Base-by-base conservation (phyloP, 2,888 invertebrate species). In the Apotomis turbidana region DNA sequence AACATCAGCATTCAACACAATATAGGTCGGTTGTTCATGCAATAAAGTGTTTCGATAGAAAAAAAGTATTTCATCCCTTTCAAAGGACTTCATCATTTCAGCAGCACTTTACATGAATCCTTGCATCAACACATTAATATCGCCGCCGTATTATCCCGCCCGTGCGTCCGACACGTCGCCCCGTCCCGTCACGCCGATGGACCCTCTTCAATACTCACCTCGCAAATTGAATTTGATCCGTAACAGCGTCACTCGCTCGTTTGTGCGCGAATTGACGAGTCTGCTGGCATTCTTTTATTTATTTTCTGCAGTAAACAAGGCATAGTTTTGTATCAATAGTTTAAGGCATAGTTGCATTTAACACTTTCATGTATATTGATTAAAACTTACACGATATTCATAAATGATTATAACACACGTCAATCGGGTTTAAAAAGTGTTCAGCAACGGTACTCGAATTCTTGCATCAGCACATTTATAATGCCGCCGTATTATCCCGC, bases 171-270 rank as follows among this genome's bases (percentile, higher is more conserved):
- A 69, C 63, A 51, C 66, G 58, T 69, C 44, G 36, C 54, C 49
- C 49, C 10, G 49, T 9, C 49, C 10, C 49, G 49, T 49, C 49
- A 8, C 49, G 10, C 13, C 62, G 58, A 88, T 83, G 83, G 84
- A 90, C 91, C 91, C 89, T 90, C 89, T 87, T 91, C 91, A 90
- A 89, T 90, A 85, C 85, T 83, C 90, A 85, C 87, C 87, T 87
- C 85, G 83, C 88, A 91, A 92, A 93, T 93, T 93, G 90, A 92
- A 92, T 92, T 92, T 90, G 90, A 92, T 90, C 89, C 86, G 87
- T 85, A 88, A 88, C 87, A 85, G 81, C 87, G 86, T 87, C 87
- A 84, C 86, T 83, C 83, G 84, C 82, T 84, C 89, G 89, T 90
- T 89, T 89, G 89, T 89, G 78, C 70, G 66, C 52, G 58, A 70